Percentiles rank a stretch among this genome's conserved stretches.
Conservation (phyloP, 1,140 invertebrate genomes). For the Parasteatoda tepidariorum region DNA sequence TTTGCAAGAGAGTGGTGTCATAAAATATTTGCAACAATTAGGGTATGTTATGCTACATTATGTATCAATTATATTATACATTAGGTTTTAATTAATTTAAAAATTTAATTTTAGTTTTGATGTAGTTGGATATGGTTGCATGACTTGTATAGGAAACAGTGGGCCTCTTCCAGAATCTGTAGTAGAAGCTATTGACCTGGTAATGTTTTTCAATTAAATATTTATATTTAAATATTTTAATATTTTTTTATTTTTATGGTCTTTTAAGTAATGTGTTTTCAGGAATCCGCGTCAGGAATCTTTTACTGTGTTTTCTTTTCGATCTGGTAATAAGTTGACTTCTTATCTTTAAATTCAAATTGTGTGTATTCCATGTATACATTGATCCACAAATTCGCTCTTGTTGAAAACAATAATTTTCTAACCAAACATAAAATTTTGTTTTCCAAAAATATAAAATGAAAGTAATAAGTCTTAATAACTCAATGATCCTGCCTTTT, state of each 20-base stretch:
- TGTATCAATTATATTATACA: not conserved
- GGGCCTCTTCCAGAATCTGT: constrained; percentile 93
- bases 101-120: constrained; percentile 76
- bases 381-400: no score
- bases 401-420: no score
- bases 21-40: constrained; percentile 84
- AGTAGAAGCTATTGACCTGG: constrained; percentile 92
- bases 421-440: no score
- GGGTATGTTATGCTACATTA: constrained; percentile 71
- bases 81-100: not conserved
- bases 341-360: no score
- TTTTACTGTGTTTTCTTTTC: no score
- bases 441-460: no score
- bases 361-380: no score
- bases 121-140: constrained; percentile 95
- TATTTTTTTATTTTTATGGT: not conserved
- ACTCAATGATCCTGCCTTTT: no score
- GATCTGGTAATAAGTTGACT: no score
- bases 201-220: constrained; percentile 68
- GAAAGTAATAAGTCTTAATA: no score
- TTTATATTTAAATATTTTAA: not conserved
- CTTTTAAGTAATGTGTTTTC: no score
- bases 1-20: constrained; percentile 86
- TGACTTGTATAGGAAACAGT: constrained; percentile 99
- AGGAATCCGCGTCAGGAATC: no score